Base-by-base conservation (phyloP, 1,140 invertebrate species). In the Plodia interpunctella region DNA sequence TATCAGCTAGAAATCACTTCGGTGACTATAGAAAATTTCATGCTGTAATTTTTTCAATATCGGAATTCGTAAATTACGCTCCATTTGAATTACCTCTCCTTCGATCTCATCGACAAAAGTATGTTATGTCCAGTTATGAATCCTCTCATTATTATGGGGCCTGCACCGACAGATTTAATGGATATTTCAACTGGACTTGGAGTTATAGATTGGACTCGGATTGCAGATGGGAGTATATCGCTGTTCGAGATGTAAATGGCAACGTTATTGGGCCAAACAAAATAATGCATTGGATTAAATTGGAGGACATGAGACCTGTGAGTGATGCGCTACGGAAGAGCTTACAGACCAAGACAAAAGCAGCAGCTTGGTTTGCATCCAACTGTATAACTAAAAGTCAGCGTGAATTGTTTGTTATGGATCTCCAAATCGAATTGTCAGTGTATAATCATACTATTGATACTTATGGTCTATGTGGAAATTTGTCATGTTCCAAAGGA, bases 391-490 rank as follows among this genome's bases (percentile, higher is more conserved):
- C 92, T 0, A 75, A 66, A 21, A 92, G 92, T 64, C 80, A 80
- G 2, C 80, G 94, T 10, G 84, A 92, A 65, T 60, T 76, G 0
- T 94, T 92, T 68, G 93, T 92, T 0, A 63, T 74, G 28, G 79
- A 93, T 59, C 81, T 96, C 0, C 65, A 90, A 55, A 87, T 90
- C 38, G 82, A 92, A 62, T 89, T 96, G 30, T 57, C 74, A 10
- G 69, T 74, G 55, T 80, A 77, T 28, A 56, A 74, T 20, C 57
- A 82, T 6, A 57, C 21, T 3, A 90, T 96, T 0, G 94, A 95
- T 76, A 87, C 94, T 18, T 96, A 92, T 66, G 95, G 95, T 13
- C 63, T 57, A 0, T 96, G 95, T 83, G 91, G 91, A 5, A 60
- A 61, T 1, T 20, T 80, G 0, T 66, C 68, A 5, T 92, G 91